phyloP scores from a whole-genome alignment of 92 coral and sea anemone genomes.

The Epizoanthus fatuus region DNA sequence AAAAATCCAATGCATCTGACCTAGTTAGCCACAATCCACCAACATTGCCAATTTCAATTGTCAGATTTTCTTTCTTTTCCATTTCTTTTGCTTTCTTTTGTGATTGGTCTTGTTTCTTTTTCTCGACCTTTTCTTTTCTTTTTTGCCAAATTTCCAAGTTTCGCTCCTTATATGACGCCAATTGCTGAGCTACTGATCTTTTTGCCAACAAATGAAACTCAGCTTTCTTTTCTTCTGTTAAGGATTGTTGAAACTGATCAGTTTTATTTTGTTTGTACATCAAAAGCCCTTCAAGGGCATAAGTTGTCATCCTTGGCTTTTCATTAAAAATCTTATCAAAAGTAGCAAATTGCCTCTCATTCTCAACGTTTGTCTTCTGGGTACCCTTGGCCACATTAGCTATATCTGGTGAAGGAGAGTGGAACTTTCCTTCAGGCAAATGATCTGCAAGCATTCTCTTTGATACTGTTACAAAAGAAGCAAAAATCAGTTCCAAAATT shows the following conservation, averaged over 20 bases:
- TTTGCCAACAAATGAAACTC: constrained; percentile 5
- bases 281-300: constrained; percentile 27
- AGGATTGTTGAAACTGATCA: constrained; percentile 4
- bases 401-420: constrained; percentile 3
- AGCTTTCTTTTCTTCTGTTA: constrained; percentile 22
- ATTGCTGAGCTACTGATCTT: constrained; percentile 8
- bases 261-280: constrained; percentile 24
- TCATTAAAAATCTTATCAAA: constrained; percentile 23
- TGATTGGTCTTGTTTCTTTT: constrained; percentile 10
- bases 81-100: constrained; percentile 22
- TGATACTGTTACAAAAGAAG: constrained; percentile 9
- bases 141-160: constrained; percentile 27
- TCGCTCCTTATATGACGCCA: constrained; percentile 1
- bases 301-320: constrained; percentile 20
- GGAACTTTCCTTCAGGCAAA: constrained; percentile 31
- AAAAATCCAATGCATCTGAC: constrained; percentile 11
- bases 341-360: constrained; percentile 9
- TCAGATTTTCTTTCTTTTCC: neutral
- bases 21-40: constrained; percentile 13
- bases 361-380: constrained; percentile 20
- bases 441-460: constrained; percentile 28
- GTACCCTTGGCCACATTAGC: neutral
- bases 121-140: constrained; percentile 18
- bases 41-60: constrained; percentile 1
- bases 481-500: neutral